Conservation (phyloP, 2,888 invertebrate species). For the Baccha elongata region DNA sequence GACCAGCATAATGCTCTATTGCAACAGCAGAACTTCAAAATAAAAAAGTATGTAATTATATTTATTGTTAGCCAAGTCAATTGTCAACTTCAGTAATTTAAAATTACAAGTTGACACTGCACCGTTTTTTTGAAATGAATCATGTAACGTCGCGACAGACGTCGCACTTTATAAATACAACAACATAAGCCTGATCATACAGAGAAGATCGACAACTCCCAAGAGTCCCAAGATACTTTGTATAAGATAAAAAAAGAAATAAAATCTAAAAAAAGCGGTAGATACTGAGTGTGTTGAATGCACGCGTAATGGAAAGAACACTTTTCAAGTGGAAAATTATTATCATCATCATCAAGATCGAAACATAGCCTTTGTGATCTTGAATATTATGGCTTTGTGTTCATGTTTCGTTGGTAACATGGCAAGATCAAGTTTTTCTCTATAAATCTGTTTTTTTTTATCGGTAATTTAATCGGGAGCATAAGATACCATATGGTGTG, state of each 20-base stretch:
- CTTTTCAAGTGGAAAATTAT: neutral
- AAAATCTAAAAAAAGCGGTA: too few relatives aligned
- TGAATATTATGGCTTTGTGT: slow-evolving; percentile 29
- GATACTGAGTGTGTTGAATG: neutral
- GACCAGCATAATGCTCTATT: neutral
- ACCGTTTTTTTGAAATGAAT: neutral
- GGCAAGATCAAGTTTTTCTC: slow-evolving; percentile 20
- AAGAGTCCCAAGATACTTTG: neutral
- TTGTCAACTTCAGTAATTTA: neutral
- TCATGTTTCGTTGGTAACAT: slow-evolving; percentile 15
- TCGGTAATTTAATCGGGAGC: neutral
- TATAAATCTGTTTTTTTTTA: slow-evolving; percentile 3
- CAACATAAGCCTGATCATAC: neutral
- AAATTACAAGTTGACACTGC: neutral
- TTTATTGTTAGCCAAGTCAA: neutral
- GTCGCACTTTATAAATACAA: too few relatives aligned
- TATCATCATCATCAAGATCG: neutral
- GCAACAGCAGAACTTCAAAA: neutral
- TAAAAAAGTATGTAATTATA: neutral
- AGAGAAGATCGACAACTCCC: neutral
- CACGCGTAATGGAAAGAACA: neutral
- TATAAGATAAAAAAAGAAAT: too few relatives aligned
- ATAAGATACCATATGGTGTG: slow-evolving; percentile 32
- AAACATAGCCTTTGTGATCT: slow-evolving; percentile 3
- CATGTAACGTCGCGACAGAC: neutral